A percentile compares a stretch with the other conserved stretches of the same genome.
Conservation (phyloP, 2,797 vertebrate species). For the Tympanoctomys barrerae region DNA sequence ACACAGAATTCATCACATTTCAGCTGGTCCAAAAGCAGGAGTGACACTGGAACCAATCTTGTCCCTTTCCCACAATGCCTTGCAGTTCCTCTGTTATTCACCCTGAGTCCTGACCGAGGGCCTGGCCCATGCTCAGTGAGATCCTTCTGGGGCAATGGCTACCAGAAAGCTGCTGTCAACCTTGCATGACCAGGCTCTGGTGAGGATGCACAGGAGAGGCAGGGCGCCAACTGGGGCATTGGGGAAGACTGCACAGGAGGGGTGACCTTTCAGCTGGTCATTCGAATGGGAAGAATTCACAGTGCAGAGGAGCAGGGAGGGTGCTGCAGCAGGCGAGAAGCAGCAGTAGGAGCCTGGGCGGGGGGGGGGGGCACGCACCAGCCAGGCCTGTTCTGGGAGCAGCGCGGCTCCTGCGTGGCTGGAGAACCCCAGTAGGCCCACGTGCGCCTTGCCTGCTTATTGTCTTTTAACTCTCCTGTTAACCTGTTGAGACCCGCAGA, state of each 20-base stretch:
- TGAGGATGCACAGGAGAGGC: neutral
- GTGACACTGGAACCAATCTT: neutral
- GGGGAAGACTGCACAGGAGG: neutral
- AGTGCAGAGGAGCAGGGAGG: neutral
- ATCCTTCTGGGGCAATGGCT: neutral
- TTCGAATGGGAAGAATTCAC: neutral
- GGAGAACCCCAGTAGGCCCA: neutral
- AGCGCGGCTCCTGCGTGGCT: neutral
- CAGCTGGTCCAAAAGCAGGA: neutral
- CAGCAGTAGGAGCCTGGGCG: neutral
- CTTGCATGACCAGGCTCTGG: neutral
- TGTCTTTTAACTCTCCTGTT: conserved; percentile 1
- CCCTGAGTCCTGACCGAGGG: neutral
- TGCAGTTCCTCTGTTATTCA: neutral
- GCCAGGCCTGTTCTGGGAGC: neutral
- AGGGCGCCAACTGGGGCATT: neutral
- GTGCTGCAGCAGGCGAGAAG: neutral
- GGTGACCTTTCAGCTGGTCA: neutral
- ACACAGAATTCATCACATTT: neutral
- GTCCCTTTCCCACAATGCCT: neutral
- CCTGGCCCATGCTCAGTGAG: neutral
- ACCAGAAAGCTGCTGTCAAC: neutral
- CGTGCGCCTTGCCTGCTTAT: neutral
- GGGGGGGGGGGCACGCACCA: neutral
- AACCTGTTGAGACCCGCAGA: neutral